These are phyloP conservation scores for Carduelis carduelis DNA, from an alignment of 2,797 vertebrate species.

Conservation along the genomic window DNA sequence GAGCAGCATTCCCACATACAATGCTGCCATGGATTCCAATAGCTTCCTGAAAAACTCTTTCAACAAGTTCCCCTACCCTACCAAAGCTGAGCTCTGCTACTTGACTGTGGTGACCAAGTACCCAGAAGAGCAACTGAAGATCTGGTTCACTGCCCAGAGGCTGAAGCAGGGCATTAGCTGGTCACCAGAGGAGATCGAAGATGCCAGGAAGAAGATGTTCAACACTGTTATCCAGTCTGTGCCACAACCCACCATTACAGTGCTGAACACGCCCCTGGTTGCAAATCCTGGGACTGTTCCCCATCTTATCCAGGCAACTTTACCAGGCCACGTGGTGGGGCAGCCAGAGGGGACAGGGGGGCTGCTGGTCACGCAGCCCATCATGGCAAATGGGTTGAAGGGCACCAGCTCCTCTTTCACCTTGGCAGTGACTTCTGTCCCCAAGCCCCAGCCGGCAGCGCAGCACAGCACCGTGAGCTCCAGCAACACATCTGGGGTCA, in stretches of 20 bases:
- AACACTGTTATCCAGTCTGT: slow-evolving; percentile 96
- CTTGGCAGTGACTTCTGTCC: slow-evolving; percentile 81
- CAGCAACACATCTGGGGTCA: slow-evolving; percentile 70
- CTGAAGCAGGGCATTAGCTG: slow-evolving; percentile 98
- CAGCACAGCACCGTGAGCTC: slow-evolving; percentile 82
- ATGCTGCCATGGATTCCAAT: slow-evolving; percentile 94
- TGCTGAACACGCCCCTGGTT: slow-evolving; percentile 88
- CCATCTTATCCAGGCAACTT: slow-evolving; percentile 92
- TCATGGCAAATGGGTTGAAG: slow-evolving; percentile 91
- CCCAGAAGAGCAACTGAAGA: slow-evolving; percentile 97
- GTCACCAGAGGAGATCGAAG: slow-evolving; percentile 97
- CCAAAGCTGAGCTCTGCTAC: slow-evolving; percentile 97
- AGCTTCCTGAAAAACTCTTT: slow-evolving; percentile 97
- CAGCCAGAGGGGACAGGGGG: slow-evolving; percentile 80
- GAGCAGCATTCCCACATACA: slow-evolving; percentile 98
- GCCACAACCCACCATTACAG: slow-evolving; percentile 88
- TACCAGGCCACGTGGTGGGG: slow-evolving; percentile 84
- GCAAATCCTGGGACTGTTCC: slow-evolving; percentile 82
- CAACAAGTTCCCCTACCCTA: slow-evolving; percentile 97
- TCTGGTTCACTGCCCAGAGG: slow-evolving; percentile 98
- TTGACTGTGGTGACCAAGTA: slow-evolving; percentile 98
- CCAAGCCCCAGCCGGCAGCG: slow-evolving; percentile 79
- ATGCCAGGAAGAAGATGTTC: slow-evolving; percentile 97
- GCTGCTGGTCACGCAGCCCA: slow-evolving; percentile 90
- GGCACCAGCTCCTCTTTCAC: slow-evolving; percentile 86